Evolutionary conservation across 2,797 vertebrate genomes (phyloP).

Genomic region (Propithecus deckenii): DNA sequence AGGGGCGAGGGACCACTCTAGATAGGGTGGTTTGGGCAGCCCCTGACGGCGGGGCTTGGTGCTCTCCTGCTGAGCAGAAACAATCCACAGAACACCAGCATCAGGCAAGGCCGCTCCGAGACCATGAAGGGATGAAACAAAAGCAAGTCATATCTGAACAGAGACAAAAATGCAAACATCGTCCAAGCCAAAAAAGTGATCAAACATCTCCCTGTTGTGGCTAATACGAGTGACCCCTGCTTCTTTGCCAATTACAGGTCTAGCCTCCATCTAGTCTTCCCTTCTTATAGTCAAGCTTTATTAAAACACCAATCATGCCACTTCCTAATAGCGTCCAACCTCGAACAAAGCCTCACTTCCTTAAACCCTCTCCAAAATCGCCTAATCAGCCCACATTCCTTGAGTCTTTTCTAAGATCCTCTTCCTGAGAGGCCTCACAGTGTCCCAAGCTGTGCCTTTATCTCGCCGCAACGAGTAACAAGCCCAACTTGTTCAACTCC

Average conservation of each 20-base stretch:
- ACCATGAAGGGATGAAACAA: background rate
- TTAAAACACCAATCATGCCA: background rate
- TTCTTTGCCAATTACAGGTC: background rate
- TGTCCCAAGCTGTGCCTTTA: background rate
- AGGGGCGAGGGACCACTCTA: background rate
- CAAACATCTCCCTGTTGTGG: background rate
- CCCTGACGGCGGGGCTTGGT: background rate
- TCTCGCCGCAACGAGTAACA: background rate
- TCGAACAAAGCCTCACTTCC: background rate
- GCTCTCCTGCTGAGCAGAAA: background rate
- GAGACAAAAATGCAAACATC: background rate
- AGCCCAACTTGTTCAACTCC: background rate
- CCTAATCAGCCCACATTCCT: fast-evolving
- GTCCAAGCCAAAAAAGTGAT: background rate
- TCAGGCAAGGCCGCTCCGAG: background rate
- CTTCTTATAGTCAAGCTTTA: background rate
- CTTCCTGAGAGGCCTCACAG: background rate
- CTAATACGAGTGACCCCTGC: background rate
- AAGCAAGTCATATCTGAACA: background rate
- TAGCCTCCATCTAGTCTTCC: background rate
- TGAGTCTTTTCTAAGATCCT: background rate
- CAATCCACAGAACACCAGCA: background rate
- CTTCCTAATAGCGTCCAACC: background rate
- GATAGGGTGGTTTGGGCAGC: background rate
- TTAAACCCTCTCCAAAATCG: background rate